Evolutionary conservation across 2,797 vertebrate genomes (phyloP).

Genomic region (Sphenopsis melanotis): DNA sequence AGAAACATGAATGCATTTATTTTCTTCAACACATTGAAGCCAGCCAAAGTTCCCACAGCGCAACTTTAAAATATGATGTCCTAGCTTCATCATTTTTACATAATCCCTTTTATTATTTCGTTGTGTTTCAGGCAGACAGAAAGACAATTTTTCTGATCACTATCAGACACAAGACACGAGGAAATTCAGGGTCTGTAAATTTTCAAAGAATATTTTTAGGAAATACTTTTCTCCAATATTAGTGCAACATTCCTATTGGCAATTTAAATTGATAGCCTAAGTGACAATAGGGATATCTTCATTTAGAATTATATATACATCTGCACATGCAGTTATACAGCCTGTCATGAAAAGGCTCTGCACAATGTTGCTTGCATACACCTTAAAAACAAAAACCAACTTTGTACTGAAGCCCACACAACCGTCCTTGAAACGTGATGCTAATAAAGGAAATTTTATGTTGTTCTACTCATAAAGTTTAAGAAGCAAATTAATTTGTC

Average conservation of each 20-base stretch:
- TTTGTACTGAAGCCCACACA: not conserved
- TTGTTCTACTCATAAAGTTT: not conserved
- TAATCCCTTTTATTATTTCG: not conserved
- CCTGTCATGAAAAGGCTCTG: not conserved
- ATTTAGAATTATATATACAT: not conserved
- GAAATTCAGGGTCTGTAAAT: not conserved
- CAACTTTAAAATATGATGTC: not conserved
- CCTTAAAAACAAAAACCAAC: not conserved
- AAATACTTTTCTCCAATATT: not conserved
- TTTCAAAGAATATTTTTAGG: not conserved
- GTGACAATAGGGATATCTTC: not conserved
- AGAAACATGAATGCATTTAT: not conserved
- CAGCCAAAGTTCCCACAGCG: not conserved
- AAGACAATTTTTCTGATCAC: not conserved
- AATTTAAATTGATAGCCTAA: not conserved
- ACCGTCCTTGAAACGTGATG: not conserved
- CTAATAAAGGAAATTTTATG: not conserved
- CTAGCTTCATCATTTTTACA: not conserved
- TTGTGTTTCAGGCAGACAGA: not conserved
- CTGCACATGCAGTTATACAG: not conserved
- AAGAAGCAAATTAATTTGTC: not conserved
- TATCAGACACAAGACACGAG: not conserved
- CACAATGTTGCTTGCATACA: not conserved
- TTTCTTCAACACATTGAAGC: not conserved
- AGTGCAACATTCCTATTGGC: not conserved